Base-by-base conservation (phyloP, 1,140 invertebrate genomes). In the Galleria mellonella region DNA sequence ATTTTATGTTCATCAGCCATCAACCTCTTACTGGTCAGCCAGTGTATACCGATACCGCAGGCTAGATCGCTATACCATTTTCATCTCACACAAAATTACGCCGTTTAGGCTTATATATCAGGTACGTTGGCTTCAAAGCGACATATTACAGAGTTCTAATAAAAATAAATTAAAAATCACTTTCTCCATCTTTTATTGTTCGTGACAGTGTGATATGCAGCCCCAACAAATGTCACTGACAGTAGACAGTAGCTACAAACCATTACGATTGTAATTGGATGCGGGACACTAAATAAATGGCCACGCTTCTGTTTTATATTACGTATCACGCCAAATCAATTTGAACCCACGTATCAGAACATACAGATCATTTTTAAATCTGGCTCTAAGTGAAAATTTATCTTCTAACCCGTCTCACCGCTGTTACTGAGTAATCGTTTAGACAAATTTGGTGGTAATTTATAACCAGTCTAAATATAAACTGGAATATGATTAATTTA, bases 221-320 rank as follows among this genome's bases (percentile, higher is more conserved):
- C 35, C 33, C 11, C 42, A 36, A 42, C 17, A 23, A 23, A 55
- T 36, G 51, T 17, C 17, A 47, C 44, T 48, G 52, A 41, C 52
- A 47, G 42, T 38, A 27, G 52, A 41, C 52, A 47, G 42, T 38
- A 27, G 17, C 17, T 17, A 47, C 48, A 42, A 63, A 53, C 59
- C 52, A 63, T 60, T 59, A 59, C 51, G 49, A 50, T 62, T 51
- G 56, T 63, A 60, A 63, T 63, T 55, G 50, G 52, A 63, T 53
- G 49, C 61, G 47, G 48, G 50, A 23, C 17, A 54, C 47, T 14
- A 43, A 42, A 59, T 59, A 63, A 55, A 63, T 59, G 51, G 45
- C 53, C 47, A 9, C 9, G 44, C 48, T 52, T 54, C 53, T 56
- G 45, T 6, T 12, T 38, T 11, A 23, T 23, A 23, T 23, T 23